Evolutionary conservation across 2,113 vertebrate genomes (phyloP).

Genomic region (Upupa epops): DNA sequence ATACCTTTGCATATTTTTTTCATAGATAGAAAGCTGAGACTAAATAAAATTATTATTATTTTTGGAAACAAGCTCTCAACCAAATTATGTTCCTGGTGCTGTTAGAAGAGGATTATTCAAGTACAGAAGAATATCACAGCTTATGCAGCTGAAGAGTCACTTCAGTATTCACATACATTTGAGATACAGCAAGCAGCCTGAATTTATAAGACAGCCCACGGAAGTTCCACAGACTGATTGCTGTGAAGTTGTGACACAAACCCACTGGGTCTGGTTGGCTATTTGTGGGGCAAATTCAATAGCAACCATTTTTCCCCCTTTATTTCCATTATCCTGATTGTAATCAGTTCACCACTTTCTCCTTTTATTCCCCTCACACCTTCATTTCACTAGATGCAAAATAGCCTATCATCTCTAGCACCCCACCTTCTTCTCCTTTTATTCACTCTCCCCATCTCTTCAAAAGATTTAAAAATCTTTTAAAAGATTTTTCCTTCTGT

Average conservation of each 20-base stretch:
- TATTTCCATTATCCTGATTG: not conserved
- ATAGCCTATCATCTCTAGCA: not conserved
- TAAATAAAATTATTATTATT: conserved; percentile 36
- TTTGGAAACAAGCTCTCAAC: conserved; percentile 23
- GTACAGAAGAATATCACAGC: not conserved
- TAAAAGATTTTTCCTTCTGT: conserved; percentile 40
- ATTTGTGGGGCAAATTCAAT: not conserved
- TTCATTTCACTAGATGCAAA: conserved; percentile 2
- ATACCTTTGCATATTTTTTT: conserved; percentile 40
- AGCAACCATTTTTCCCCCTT: not conserved
- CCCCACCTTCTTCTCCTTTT: not conserved
- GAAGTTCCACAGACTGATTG: not conserved
- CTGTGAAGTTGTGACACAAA: not conserved
- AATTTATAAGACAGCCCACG: not conserved
- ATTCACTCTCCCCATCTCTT: not conserved
- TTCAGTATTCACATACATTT: not conserved
- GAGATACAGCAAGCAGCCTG: not conserved
- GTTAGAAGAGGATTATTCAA: conserved; percentile 35
- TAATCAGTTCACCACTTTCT: not conserved
- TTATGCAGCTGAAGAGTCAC: conserved; percentile 6
- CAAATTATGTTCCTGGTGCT: conserved; percentile 2
- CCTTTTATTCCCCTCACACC: not conserved
- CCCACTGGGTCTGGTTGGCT: not conserved
- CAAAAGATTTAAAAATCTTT: not conserved
- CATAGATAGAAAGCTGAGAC: conserved; percentile 5